phyloP scores from a whole-genome alignment of 2,888 invertebrate genomes.

The Apodemia zela region DNA sequence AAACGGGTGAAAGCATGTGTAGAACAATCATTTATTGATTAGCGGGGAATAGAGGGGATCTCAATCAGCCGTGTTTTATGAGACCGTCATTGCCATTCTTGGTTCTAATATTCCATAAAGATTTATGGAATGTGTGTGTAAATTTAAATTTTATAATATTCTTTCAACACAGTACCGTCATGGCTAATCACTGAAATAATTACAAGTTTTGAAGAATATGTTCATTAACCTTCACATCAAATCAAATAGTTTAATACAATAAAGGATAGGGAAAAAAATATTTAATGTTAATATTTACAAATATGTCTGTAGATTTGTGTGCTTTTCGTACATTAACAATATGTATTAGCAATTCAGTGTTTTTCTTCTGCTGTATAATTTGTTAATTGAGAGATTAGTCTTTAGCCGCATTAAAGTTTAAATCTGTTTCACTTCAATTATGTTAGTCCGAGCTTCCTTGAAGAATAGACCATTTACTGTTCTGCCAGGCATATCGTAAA shows the following conservation, averaged over 20 bases:
- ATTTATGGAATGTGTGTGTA: slow-evolving; percentile 59
- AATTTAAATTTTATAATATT: slow-evolving; percentile 39
- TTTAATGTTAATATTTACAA: slow-evolving; percentile 20
- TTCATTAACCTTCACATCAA: slow-evolving; percentile 29
- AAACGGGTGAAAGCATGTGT: slow-evolving; percentile 99
- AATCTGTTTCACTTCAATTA: background rate
- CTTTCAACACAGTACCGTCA: slow-evolving; percentile 35
- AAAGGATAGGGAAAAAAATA: slow-evolving; percentile 15
- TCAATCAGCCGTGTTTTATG: slow-evolving; percentile 43
- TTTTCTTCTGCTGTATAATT: slow-evolving; percentile 16
- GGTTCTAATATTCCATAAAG: slow-evolving; percentile 19
- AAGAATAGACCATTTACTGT: too few species aligned
- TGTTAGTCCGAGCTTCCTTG: too few species aligned
- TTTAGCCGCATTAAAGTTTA: background rate
- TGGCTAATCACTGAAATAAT: slow-evolving; percentile 28
- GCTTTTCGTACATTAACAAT: slow-evolving; percentile 35
- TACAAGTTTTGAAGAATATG: slow-evolving; percentile 25
- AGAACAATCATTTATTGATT: slow-evolving; percentile 99
- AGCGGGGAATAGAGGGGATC: slow-evolving; percentile 65
- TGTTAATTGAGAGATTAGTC: background rate
- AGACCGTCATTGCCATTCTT: slow-evolving; percentile 24
- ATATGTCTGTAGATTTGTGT: slow-evolving; percentile 29
- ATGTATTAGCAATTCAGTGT: slow-evolving; percentile 32
- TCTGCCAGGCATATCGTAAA: too few species aligned
- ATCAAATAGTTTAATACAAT: slow-evolving; percentile 21